Evolutionary conservation across 30 jellyfish, hydroid and myxozoan species (phyloP), one percentile per base, ranked within the genome.

Genomic region (Aurelia aurita complex sp. Pacific): DNA sequence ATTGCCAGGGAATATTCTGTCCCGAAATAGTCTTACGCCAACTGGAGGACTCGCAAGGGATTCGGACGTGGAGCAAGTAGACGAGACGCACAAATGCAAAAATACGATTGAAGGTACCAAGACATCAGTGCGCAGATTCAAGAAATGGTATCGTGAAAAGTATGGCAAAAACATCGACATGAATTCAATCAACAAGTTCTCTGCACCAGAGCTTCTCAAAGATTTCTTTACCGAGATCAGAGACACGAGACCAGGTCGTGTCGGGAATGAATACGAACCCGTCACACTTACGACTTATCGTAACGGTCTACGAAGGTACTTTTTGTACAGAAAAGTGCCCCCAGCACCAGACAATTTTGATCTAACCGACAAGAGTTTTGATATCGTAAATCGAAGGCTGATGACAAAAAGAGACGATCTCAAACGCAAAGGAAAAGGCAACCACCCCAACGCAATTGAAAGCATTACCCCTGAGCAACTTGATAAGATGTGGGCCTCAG

Each of bases 171-270:
- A 65, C 43, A 85, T 95, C 23, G 97, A 95, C 64, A 95, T 95
- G 97, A 95, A 90, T 67, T 50, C 95, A 15, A 91, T 95, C 54
- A 95, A 95, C 82, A 79, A 96, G 18, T 90, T 85, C 73, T 80
- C 90, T 32, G 99, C 99, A 29, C 99, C 99, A 1, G 97, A 95
- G 82, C 88, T 95, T 54, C 87, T 95, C 18, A 90, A 95, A 75
- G 99, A 95, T 70, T 95, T 95, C 83, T 95, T 95, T 77, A 70
- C 88, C n/a, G 99, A 95, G 70, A 95, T 95, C 34, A 62, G 99
- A 11, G 99, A 95, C 82, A 95, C 99, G 34, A 80, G 99, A 42
- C 99, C 99, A 46, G 99, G 99, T 12, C 87, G 97, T 12, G 97
- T 95, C 54, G 99, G 99, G 51, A 95, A 95, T 66, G 97, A 90